These are phyloP conservation scores for Cerastis rubricosa DNA, from an alignment of 2,888 invertebrate species.

Conservation along the genomic window DNA sequence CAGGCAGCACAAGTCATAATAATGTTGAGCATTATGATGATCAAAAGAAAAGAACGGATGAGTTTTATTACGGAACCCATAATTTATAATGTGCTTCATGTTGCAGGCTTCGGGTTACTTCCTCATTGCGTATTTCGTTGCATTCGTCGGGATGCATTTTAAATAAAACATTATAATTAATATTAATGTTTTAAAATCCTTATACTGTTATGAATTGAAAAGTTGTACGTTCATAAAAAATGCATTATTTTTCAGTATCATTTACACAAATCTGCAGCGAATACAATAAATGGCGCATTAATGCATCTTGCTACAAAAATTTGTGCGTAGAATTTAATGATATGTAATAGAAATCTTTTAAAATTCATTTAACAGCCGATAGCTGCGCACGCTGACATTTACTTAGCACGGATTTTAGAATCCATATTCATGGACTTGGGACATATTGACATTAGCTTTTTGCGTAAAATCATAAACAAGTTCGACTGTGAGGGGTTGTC, in stretches of 20 bases:
- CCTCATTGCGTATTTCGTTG: slow-evolving; percentile 72
- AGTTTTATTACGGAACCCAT: slow-evolving; percentile 79
- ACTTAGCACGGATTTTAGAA: slow-evolving; percentile 33
- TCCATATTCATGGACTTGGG: slow-evolving; percentile 48
- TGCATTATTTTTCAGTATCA: neutral
- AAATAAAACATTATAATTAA: slow-evolving; percentile 15
- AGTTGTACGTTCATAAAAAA: neutral
- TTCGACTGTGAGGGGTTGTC: slow-evolving; percentile 54
- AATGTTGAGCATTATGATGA: slow-evolving; percentile 65
- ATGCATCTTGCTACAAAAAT: slow-evolving; percentile 39
- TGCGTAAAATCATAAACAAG: slow-evolving; percentile 57
- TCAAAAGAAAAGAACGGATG: slow-evolving; percentile 79
- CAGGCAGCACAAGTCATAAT: slow-evolving; percentile 31
- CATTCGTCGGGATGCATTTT: slow-evolving; percentile 43
- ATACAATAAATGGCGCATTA: slow-evolving; percentile 25
- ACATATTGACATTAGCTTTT: slow-evolving; percentile 44
- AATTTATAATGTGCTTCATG: slow-evolving; percentile 74
- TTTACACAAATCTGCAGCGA: slow-evolving; percentile 24
- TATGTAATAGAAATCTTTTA: slow-evolving; percentile 49
- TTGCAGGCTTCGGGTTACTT: slow-evolving; percentile 77
- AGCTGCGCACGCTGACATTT: slow-evolving; percentile 41
- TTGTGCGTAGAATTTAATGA: slow-evolving; percentile 55
- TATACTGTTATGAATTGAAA: neutral
- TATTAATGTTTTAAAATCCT: neutral
- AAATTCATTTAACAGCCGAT: slow-evolving; percentile 24